Evolutionary conservation across 92 coral and sea anemone genomes (phyloP).

Genomic region (Umimayanthus kanabou): DNA sequence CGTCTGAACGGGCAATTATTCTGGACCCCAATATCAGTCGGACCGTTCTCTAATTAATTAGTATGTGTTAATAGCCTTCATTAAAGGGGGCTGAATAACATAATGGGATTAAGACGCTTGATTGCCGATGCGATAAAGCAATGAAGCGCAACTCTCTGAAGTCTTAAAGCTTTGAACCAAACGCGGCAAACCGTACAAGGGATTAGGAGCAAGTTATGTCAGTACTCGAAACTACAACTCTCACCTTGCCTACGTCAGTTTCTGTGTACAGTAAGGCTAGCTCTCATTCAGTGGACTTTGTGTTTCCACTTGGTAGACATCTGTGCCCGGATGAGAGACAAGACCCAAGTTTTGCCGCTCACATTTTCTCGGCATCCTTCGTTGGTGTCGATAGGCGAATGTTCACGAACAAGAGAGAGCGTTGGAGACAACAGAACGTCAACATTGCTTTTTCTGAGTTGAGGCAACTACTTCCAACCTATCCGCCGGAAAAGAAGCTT

Average conservation of each 20-base stretch:
- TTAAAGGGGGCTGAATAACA: slow-evolving; percentile 58
- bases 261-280: background rate
- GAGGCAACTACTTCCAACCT: slow-evolving; percentile 87
- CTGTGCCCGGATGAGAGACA: background rate
- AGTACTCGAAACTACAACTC: background rate
- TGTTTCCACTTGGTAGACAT: slow-evolving; percentile 15
- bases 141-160: slow-evolving; percentile 39
- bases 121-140: slow-evolving; percentile 63
- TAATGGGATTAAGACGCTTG: slow-evolving; percentile 75
- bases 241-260: slow-evolving; percentile 10
- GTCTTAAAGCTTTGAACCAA: slow-evolving; percentile 21
- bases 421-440: slow-evolving; percentile 93
- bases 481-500: slow-evolving; percentile 94
- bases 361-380: background rate
- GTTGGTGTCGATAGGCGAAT: slow-evolving; percentile 53
- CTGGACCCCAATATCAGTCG: slow-evolving; percentile 15
- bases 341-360: background rate
- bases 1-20: background rate
- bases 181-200: slow-evolving; percentile 20
- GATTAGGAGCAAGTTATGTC: slow-evolving; percentile 25
- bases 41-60: slow-evolving; percentile 56
- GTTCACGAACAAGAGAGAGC: slow-evolving; percentile 84
- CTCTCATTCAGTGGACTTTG: background rate
- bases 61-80: slow-evolving; percentile 73
- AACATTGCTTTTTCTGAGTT: slow-evolving; percentile 93